A percentile compares a stretch with the other conserved stretches of the same genome.
These are phyloP conservation scores for Apis dorsata DNA, from an alignment of 1,140 invertebrate species.

Conservation along the genomic window DNA sequence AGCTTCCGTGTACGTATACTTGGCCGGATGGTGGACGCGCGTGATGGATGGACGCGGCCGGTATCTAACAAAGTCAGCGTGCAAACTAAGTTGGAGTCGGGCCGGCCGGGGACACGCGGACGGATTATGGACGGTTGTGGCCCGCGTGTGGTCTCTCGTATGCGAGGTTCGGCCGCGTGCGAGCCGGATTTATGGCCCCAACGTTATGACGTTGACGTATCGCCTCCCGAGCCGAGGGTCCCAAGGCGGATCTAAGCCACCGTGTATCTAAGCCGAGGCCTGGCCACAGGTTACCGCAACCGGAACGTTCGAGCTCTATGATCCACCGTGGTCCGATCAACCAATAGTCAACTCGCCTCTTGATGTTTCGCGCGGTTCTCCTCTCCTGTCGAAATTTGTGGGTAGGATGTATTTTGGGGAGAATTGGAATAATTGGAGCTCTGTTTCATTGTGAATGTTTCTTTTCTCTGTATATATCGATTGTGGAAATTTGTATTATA, in stretches of 20 bases:
- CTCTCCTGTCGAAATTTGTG: too few relatives aligned
- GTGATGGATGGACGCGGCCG: constrained; percentile 52
- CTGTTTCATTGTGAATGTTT: too few relatives aligned
- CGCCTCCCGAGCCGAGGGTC: constrained; percentile 65
- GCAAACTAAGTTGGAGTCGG: constrained; percentile 57
- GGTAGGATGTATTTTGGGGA: too few relatives aligned
- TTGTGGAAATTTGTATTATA: too few relatives aligned
- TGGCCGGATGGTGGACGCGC: background rate
- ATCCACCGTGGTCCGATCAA: constrained; percentile 67
- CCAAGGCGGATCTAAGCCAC: constrained; percentile 38
- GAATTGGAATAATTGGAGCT: too few relatives aligned
- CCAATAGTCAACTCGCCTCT: background rate
- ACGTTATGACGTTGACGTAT: constrained; percentile 76
- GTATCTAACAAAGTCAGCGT: constrained; percentile 64
- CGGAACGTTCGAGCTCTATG: constrained; percentile 68
- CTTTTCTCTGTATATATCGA: too few relatives aligned
- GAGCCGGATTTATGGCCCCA: constrained; percentile 72
- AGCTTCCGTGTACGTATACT: background rate
- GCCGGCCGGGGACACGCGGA: constrained; percentile 34
- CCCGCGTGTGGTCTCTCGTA: constrained; percentile 56
- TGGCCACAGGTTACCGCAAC: constrained; percentile 69
- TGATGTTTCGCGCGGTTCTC: background rate
- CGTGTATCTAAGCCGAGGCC: constrained; percentile 62
- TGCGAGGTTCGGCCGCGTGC: constrained; percentile 67
- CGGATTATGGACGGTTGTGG: constrained; percentile 60